Conservation (phyloP, 2,797 vertebrate genomes). For the Eulemur albifrons region DNA sequence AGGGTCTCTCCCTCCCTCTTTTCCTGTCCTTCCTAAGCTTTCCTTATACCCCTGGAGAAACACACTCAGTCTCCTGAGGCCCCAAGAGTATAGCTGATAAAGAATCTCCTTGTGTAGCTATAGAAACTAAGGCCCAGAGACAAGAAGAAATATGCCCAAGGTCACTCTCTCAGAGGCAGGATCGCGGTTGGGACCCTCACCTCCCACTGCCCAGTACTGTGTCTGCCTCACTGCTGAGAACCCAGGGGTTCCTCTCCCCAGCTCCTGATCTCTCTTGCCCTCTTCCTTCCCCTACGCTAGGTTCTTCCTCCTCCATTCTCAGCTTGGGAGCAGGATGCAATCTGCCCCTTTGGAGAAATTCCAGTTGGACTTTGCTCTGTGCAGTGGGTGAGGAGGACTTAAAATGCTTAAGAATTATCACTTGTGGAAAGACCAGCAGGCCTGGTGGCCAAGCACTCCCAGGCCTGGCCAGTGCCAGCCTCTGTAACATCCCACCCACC, state of each 20-base stretch:
- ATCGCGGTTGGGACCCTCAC: too few species aligned
- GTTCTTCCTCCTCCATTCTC: not conserved
- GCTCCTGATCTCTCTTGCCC: not conserved
- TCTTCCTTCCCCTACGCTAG: not conserved
- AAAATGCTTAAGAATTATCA: not conserved
- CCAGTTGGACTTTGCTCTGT: conserved; percentile 37
- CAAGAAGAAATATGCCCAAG: not conserved
- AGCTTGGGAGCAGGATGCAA: not conserved
- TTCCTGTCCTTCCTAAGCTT: not conserved
- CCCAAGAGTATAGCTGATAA: not conserved
- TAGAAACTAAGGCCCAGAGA: not conserved
- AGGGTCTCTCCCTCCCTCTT: not conserved
- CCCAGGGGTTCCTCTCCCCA: not conserved
- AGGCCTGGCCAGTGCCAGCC: not conserved
- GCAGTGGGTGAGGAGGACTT: not conserved
- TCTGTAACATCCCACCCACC: not conserved
- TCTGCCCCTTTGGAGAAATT: not conserved
- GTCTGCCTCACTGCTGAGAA: not conserved
- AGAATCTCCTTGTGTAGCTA: not conserved
- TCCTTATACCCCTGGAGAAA: not conserved
- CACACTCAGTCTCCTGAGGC: not conserved
- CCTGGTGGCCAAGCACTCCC: not conserved
- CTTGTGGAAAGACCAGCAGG: not conserved
- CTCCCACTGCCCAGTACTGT: not conserved
- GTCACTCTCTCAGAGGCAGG: not conserved